Conservation (phyloP, 2,888 invertebrate species). For the Dermolepida albohirtum region DNA sequence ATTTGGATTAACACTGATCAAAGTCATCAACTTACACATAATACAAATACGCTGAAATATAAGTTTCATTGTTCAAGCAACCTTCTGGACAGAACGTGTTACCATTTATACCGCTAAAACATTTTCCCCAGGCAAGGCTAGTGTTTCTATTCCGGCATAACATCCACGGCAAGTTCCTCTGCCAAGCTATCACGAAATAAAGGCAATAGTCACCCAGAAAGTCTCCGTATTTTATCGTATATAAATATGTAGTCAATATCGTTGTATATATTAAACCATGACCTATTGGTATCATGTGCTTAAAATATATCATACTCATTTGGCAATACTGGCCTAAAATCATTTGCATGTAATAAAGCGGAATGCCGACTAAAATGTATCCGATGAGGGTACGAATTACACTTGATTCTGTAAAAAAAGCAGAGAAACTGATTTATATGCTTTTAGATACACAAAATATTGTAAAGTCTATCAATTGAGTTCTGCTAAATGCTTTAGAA, state of each 20-base stretch:
- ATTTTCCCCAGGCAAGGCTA: conserved; percentile 7
- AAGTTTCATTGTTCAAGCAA: conserved; percentile 11
- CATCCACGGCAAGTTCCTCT: conserved; percentile 39
- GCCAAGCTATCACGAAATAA: conserved; percentile 37
- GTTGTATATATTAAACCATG: conserved; percentile 36
- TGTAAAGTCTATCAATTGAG: too few relatives aligned
- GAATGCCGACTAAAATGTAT: conserved; percentile 28
- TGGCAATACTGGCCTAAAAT: conserved; percentile 39
- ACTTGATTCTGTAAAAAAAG: conserved; percentile 20
- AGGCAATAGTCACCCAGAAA: conserved; percentile 28
- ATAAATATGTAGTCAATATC: conserved; percentile 10
- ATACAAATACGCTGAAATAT: conserved; percentile 31
- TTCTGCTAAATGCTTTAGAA: too few relatives aligned
- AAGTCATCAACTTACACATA: conserved; percentile 12
- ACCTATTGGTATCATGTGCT: conserved; percentile 34
- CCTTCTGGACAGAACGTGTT: background rate
- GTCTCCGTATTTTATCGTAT: conserved; percentile 32
- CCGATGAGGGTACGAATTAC: conserved; percentile 29
- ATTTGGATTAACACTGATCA: too few relatives aligned
- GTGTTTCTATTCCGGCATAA: conserved; percentile 5
- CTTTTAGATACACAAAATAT: too few relatives aligned
- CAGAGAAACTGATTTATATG: too few relatives aligned
- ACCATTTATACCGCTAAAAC: conserved; percentile 16
- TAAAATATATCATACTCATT: conserved; percentile 33
- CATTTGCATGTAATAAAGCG: conserved; percentile 37